These are phyloP conservation scores for Batillaria attramentaria DNA, from an alignment of 1,140 invertebrate species.

Conservation along the genomic window DNA sequence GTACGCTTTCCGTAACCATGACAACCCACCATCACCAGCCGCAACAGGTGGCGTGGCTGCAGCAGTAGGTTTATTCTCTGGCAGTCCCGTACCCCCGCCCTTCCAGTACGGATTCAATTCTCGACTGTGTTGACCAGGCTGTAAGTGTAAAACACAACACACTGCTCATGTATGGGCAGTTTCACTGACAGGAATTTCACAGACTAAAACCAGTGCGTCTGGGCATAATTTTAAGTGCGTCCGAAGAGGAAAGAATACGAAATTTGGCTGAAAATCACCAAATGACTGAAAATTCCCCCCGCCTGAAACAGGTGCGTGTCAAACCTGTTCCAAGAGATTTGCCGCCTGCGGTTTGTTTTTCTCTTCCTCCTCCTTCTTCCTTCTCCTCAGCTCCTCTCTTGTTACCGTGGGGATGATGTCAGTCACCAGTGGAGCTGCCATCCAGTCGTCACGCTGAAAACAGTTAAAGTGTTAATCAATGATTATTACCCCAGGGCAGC, in stretches of 20 bases:
- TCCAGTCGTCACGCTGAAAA: conserved; percentile 70
- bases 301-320: no score
- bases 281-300: no score
- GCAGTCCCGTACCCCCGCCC: conserved; percentile 87
- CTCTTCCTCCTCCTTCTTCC: conserved; percentile 58
- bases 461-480: no score
- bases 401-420: conserved; percentile 62
- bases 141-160: conserved; percentile 31
- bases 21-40: conserved; percentile 65
- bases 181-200: neutral
- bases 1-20: conserved; percentile 77
- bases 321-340: conserved; percentile 41
- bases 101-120: conserved; percentile 97
- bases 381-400: conserved; percentile 57
- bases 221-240: no score
- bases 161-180: conserved; percentile 7
- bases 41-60: conserved; percentile 8
- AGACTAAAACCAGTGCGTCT: neutral
- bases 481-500: no score
- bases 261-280: no score
- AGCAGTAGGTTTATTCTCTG: conserved; percentile 63
- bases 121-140: conserved; percentile 81
- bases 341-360: conserved; percentile 46
- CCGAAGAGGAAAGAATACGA: no score
- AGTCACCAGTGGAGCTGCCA: conserved; percentile 55